Evolutionary conservation across 1,140 invertebrate species (phyloP), one percentile per base, ranked within the genome.

Genomic region (Lucilia sericata): DNA sequence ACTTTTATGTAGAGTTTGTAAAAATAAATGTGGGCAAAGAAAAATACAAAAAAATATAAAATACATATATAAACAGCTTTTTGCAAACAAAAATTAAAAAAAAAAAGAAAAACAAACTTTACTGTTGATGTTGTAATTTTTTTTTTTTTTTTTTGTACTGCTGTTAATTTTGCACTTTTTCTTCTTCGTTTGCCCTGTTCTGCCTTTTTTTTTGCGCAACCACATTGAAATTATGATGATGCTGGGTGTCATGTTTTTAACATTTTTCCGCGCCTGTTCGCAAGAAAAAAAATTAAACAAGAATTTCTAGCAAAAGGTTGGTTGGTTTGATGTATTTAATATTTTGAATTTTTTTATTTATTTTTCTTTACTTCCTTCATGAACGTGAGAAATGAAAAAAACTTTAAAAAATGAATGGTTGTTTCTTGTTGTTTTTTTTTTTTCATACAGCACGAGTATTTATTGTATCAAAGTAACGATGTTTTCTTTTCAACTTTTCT

Each of bases 201-300:
- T 75, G 74, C 13, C 12, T n/a, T n/a, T 60, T 36, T 36, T 42
- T 42, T 75, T 36, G n/a, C 17, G 36, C 36, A 78, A 78, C 75
- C 75, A 47, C 75, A 78, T 17, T 78, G 42, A 78, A 78, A 78
- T 78, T 78, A 78, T 78, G 75, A 78, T 19, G 34, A 78, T 19
- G 34, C 75, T n/a, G 34, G 75, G 75, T 78, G 75, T 78, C 75
- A 78, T 78, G 75, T 78, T 78, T 78, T 78, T 47, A 78, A 42
- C 34, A n/a, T 78, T 78, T 70, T 78, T 78, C 14, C 17, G 4
- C 75, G 65, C 65, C 65, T 21, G 19, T 70, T 70, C 65, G 19
- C 7, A 70, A 2, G 8, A 70, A 19, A 70, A 70, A 70, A 17
- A n/a, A 3, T 17, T 55, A 12, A 12, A 21, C 9, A 21, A 21